Evolutionary conservation across 2,888 invertebrate genomes (phyloP), one percentile per base, ranked within the genome.

Genomic region (Scelioninae gen. 1): DNA sequence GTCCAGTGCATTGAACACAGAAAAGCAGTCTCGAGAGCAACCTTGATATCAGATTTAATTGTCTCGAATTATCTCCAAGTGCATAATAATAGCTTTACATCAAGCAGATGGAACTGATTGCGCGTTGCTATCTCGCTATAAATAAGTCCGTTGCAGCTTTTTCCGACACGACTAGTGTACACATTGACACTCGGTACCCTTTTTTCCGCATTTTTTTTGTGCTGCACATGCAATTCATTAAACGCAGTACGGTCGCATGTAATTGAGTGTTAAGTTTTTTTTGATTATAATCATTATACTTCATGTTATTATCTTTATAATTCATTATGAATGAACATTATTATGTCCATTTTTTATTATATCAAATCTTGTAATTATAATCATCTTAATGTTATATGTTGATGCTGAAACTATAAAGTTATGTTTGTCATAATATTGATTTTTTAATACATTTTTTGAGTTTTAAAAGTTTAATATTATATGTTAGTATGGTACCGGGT

Each of bases 91-190:
- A 66, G 72, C 23, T 51, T 72, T 60, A 66, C 58, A 72, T 45
- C 66, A 53, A 66, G 60, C 58, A 72, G 65, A 79, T 79, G 79
- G 65, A 71, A 72, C 65, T 72, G 72, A 79, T 79, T 72, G 63
- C 56, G 53, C 56, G 71, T 49, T 71, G 40, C 51, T 66, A 78
- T 71, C 69, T 23, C 49, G 66, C 72, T 79, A 79, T 79, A 79
- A 79, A 79, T 79, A 74, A 74, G 53, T 47, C 56, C n/a, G 34
- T 45, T 43, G 32, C 55, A 13, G 23, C 71, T 72, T 72, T 72
- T 79, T 79, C 65, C 56, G 71, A 71, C 78, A 43, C 56, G 56
- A 62, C 32, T 49, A 47, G 78, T 71, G 63, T 78, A 58, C 55
- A 58, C 71, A 58, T 65, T 58, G 15, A 78, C 71, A 71, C 71